A percentile compares a stretch with the other conserved stretches of the same genome.
phyloP scores from a whole-genome alignment of 2,113 vertebrate species.

The Antechinus flavipes region DNA sequence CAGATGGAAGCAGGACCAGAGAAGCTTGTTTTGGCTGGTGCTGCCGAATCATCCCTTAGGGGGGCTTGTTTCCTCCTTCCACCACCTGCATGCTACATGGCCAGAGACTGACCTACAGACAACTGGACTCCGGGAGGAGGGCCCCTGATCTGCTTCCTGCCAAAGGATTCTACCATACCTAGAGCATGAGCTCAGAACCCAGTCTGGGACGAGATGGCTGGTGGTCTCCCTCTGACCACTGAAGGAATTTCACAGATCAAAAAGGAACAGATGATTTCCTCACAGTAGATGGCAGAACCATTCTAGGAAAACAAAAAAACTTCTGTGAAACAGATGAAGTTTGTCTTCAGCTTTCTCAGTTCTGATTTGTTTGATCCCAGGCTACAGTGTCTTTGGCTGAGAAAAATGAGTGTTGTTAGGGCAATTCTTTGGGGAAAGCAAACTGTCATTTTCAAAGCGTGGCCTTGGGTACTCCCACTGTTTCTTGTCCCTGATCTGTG shows the following conservation, averaged over 20 bases:
- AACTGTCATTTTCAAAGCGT: neutral
- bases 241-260: neutral
- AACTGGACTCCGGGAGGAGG: neutral
- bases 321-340: neutral
- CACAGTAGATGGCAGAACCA: slow-evolving; percentile 1
- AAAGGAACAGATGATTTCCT: neutral
- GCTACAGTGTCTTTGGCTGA: neutral
- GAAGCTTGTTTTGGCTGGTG: slow-evolving; percentile 74
- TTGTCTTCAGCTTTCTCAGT: neutral
- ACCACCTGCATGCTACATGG: slow-evolving; percentile 63
- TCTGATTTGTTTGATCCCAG: neutral
- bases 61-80: slow-evolving; percentile 5
- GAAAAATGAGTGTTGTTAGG: neutral
- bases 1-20: slow-evolving; percentile 63
- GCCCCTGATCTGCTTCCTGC: slow-evolving; percentile 53
- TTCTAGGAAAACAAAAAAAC: neutral
- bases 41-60: slow-evolving; percentile 18
- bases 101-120: slow-evolving; percentile 54
- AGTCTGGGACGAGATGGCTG: neutral
- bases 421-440: neutral
- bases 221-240: neutral
- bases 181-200: neutral
- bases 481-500: neutral
- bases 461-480: neutral
- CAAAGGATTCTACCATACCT: neutral